phyloP scores from a whole-genome alignment of 2,113 vertebrate species.

The Erinaceus europaeus region DNA sequence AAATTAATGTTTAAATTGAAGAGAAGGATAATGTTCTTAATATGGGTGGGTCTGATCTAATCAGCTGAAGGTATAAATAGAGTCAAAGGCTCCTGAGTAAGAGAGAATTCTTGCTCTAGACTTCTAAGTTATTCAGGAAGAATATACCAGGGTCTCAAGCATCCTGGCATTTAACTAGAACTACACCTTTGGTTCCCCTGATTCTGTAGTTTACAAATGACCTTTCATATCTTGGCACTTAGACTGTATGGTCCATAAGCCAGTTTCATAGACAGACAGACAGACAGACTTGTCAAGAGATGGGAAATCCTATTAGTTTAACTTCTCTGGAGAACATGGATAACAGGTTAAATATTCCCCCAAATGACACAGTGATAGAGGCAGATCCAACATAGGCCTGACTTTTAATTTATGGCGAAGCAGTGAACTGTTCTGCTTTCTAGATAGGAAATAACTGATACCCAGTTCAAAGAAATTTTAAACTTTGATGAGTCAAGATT shows the following conservation, averaged over 20 bases:
- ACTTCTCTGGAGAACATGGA: neutral
- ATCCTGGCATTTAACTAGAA: neutral
- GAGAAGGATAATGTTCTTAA: neutral
- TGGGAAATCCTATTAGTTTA: neutral
- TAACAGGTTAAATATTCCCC: no score
- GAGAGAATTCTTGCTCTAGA: neutral
- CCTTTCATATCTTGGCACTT: neutral
- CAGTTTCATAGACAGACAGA: neutral
- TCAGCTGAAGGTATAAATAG: neutral
- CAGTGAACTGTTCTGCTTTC: no score
- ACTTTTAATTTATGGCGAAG: conserved; percentile 8
- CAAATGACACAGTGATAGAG: neutral
- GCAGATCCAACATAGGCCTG: neutral
- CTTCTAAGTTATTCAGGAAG: neutral
- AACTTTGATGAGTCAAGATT: neutral
- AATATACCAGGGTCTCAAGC: neutral
- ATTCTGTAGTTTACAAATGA: neutral
- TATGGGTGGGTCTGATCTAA: neutral
- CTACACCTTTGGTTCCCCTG: neutral
- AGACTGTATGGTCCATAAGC: neutral
- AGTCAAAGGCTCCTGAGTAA: neutral
- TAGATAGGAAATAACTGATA: neutral
- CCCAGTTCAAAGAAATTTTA: conserved; percentile 21
- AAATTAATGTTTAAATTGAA: neutral
- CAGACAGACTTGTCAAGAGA: neutral